phyloP scores from a whole-genome alignment of 2,113 vertebrate species.

The Bucco capensis region DNA sequence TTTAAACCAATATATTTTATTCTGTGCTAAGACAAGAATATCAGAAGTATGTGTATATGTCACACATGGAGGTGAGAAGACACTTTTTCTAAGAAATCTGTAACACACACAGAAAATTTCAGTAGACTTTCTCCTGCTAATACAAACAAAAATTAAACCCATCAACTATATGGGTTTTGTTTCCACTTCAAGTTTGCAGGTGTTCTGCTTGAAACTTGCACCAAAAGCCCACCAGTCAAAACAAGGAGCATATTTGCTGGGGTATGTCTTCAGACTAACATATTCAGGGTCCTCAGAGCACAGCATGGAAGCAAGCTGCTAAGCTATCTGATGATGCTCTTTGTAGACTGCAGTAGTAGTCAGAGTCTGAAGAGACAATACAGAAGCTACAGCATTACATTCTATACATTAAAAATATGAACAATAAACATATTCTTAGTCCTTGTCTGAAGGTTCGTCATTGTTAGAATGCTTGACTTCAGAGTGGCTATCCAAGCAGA shows the following conservation, averaged over 20 bases:
- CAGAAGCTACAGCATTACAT: not conserved
- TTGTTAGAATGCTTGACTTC: not conserved
- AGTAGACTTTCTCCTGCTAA: not conserved
- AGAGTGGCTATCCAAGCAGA: not conserved
- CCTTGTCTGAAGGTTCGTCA: not conserved
- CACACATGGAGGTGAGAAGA: not conserved
- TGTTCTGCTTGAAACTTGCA: not conserved
- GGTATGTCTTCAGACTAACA: not conserved
- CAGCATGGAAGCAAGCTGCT: not conserved
- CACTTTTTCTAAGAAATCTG: not conserved
- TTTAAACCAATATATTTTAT: not conserved
- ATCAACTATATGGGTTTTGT: not conserved
- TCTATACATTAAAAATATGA: not conserved
- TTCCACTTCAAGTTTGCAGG: not conserved
- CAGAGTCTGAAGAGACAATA: not conserved
- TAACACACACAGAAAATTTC: not conserved
- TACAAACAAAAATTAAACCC: not conserved
- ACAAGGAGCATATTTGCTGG: not conserved
- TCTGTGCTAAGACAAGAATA: not conserved
- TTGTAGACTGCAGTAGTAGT: not conserved
- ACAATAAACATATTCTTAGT: not conserved
- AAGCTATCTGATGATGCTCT: not conserved
- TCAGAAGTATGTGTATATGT: not conserved
- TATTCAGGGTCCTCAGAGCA: not conserved
- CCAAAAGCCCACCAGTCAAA: not conserved